Conservation (phyloP, 2,888 invertebrate genomes). For the Scelioninae gen. 2 region DNA sequence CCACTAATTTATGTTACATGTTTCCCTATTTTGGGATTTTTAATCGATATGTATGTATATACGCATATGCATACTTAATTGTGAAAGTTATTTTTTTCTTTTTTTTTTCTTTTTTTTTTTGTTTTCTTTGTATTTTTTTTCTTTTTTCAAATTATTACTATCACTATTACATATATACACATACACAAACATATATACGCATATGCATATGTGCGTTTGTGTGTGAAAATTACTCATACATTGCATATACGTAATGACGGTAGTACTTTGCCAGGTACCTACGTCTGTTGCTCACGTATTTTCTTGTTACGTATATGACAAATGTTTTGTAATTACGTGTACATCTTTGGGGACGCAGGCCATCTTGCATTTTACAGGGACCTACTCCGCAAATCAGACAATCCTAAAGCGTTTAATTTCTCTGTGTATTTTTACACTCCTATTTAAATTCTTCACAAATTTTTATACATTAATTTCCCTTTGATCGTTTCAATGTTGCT, state of each 20-base stretch:
- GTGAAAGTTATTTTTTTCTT: no score
- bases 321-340: constrained; percentile 67
- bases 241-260: constrained; percentile 55
- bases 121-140: no score
- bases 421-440: constrained; percentile 59
- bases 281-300: constrained; percentile 17
- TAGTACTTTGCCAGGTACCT: constrained; percentile 27
- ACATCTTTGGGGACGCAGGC: constrained; percentile 76
- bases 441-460: constrained; percentile 59
- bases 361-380: constrained; percentile 76
- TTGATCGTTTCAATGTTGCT: constrained; percentile 79
- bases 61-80: constrained; percentile 62
- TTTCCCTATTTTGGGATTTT: constrained; percentile 73
- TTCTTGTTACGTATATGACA: constrained; percentile 50
- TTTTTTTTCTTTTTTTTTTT: no score
- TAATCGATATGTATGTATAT: constrained; percentile 68
- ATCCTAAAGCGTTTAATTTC: constrained; percentile 74
- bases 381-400: constrained; percentile 75
- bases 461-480: constrained; percentile 74
- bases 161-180: constrained; percentile 64
- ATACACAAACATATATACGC: constrained; percentile 61
- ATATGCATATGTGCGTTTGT: constrained; percentile 58
- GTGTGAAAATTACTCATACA: constrained; percentile 54
- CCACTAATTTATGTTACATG: constrained; percentile 75
- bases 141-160: no score